Evolutionary conservation across 2,888 invertebrate genomes (phyloP).

Genomic region (Resseliella maxima): DNA sequence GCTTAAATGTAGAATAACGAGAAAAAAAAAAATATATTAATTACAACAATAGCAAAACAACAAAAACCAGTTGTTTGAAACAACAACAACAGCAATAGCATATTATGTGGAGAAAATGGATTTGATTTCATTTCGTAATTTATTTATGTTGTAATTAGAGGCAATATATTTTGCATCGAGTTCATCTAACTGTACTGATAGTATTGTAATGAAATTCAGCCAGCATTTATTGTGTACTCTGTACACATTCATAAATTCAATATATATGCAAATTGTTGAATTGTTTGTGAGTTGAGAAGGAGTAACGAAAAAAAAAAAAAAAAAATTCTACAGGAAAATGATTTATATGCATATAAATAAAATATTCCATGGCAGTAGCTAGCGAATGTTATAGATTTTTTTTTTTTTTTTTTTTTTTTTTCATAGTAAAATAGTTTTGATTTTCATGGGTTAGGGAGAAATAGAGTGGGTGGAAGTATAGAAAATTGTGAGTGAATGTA

Average conservation of each 20-base stretch:
- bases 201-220: no score
- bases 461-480: no score
- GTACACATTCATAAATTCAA: neutral
- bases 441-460: neutral
- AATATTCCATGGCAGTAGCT: no score
- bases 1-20: no score
- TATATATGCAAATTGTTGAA: constrained; percentile 3
- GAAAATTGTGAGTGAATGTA: no score
- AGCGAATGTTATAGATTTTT: neutral
- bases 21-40: no score
- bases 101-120: neutral
- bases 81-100: no score
- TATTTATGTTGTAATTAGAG: neutral
- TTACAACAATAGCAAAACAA: no score
- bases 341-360: neutral
- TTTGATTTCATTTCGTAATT: neutral
- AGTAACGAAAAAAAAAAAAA: no score
- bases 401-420: neutral
- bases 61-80: no score
- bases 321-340: neutral
- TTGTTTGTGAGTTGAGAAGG: no score
- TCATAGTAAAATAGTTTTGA: neutral
- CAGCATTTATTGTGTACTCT: neutral
- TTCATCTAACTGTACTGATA: neutral
- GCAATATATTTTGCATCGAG: neutral